Evolutionary conservation across 2,888 invertebrate species (phyloP), one percentile per base, ranked within the genome.

Genomic region (Gisinianus flammeolus): DNA sequence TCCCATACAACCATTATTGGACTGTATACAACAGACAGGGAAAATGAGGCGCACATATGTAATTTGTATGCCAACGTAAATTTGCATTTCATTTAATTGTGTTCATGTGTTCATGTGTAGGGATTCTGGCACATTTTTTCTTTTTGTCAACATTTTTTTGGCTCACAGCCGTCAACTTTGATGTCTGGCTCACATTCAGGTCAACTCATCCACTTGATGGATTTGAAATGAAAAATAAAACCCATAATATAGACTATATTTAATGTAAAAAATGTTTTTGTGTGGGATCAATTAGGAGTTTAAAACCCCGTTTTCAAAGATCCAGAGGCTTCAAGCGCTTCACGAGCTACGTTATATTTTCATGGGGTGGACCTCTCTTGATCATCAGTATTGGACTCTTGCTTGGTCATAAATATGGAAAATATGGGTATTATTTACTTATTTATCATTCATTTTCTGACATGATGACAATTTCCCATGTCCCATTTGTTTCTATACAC

Each of bases 101-200:
- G n/a, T n/a, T n/a, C n/a, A n/a, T n/a, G n/a, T n/a, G n/a, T n/a
- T n/a, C n/a, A n/a, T n/a, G n/a, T 72, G 28, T 44, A 81, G 82
- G 77, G 62, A 19, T 79, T 66, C 71, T 79, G 58, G 62, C 76
- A 6, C 82, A 82, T 68, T 82, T 81, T 67, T 78, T 79, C 62
- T 79, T 80, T 56, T 71, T 82, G 12, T 77, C 80, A n/a, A 77
- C 80, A 2, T 82, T 82, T 33, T 78, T 77, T 8, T 82, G 82
- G 82, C 77, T 81, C 1, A 80, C 81, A 0, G 78, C 79, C 19
- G 76, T 82, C 3, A 82, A 81, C 69, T 81, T 79, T 68, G 81
- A 82, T 69, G 64, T 82, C 33, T 82, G 80, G 78, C 79, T 74
- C 33, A 82, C 80, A 0, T 81, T 79, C 35, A 74, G 79, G 79